Evolutionary conservation across 35 echinoderm and acorn worm species (phyloP), one percentile per base, ranked within the genome.

Genomic region (Ophiothrix spiculata): DNA sequence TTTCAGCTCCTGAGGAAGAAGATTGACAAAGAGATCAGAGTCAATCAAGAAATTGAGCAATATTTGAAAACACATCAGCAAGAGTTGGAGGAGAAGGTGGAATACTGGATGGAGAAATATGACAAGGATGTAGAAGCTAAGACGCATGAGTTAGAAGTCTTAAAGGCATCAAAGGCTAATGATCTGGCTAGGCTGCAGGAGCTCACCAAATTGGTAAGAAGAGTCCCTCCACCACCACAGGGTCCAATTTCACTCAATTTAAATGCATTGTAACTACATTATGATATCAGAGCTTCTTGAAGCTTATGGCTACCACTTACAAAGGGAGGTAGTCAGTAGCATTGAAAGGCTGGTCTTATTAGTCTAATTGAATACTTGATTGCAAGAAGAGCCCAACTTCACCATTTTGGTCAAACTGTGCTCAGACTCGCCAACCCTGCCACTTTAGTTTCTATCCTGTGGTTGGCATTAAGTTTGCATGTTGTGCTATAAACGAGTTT

Each of bases 31-130:
- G 96, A 99, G 49, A 86, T 88, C 39, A 56, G 96, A 56, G 96
- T 99, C 31, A 99, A 98, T 60, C 86, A 88, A 83, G 96, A 99
- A 78, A 99, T 99, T 40, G 92, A 94, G 41, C 90, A 91, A 38
- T 94, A 99, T 49, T 76, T 99, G 39, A 91, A 84, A 56, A 91
- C 91, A 73, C 96, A 99, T 75, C 96, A 99, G 78, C 76, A 98
- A 89, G 95, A 98, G 77, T 64, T 98, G 73, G 95, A 98, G 73
- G 92, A 98, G 81, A 98, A 94, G 35, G 91, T 98, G 0, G 95
- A 98, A 42, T 86, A 91, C 77, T 98, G 95, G 95, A 98, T 98
- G 95, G 95, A 98, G 87, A 98, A 97, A 86, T 98, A 98, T 84
- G 95, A 98, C 86, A 98, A 94, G 74, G 95, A 98, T 83, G 95